phyloP scores from a whole-genome alignment of 2,113 vertebrate genomes.

The Scomber scombrus region DNA sequence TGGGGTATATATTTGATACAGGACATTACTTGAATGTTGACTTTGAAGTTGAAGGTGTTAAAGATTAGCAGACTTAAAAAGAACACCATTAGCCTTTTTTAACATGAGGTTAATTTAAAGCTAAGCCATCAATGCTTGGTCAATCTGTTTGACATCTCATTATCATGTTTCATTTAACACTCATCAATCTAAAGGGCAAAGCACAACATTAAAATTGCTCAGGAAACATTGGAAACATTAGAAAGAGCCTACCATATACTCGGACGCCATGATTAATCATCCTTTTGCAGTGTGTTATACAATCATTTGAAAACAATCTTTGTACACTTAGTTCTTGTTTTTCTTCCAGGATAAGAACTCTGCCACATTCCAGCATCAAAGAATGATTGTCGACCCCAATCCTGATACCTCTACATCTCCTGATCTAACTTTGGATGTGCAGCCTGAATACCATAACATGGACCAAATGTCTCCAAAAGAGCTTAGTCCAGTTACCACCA shows the following conservation, averaged over 20 bases:
- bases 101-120: slow-evolving; percentile 56
- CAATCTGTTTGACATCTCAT: slow-evolving; percentile 32
- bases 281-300: not conserved
- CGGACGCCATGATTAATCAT: slow-evolving; percentile 2
- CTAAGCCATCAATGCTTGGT: slow-evolving; percentile 22
- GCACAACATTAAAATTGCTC: slow-evolving; percentile 9
- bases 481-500: not conserved
- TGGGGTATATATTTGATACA: no score
- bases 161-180: slow-evolving; percentile 21
- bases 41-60: slow-evolving; percentile 31
- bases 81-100: slow-evolving; percentile 44
- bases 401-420: slow-evolving; percentile 39
- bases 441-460: slow-evolving; percentile 20
- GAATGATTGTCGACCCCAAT: slow-evolving; percentile 37
- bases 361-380: slow-evolving; percentile 45
- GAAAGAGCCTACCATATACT: not conserved
- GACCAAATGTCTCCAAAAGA: slow-evolving; percentile 34
- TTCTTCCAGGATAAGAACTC: slow-evolving; percentile 75
- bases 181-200: slow-evolving; percentile 17
- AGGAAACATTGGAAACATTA: slow-evolving; percentile 3
- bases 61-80: slow-evolving; percentile 41
- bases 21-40: slow-evolving; percentile 4
- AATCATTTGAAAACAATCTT: not conserved
- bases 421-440: slow-evolving; percentile 27
- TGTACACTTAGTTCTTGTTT: not conserved